Base-by-base conservation (phyloP, 2,113 vertebrate species). In the Catharus fuscescens region DNA sequence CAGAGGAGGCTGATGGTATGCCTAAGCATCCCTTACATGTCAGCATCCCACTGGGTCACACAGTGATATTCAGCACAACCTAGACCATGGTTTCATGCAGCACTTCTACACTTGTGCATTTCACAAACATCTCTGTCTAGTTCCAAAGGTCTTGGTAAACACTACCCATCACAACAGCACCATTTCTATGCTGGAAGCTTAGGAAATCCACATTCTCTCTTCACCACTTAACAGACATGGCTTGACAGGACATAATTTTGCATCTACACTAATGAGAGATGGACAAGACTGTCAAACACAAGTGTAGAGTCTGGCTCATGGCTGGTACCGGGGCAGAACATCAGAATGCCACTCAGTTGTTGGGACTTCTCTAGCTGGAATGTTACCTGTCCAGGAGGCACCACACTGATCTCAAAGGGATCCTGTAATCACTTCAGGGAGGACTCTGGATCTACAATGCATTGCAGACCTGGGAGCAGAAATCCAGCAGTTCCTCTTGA, bases 361-460 rank as follows among this genome's bases (percentile, higher is more conserved):
- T 76, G 24, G 57, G 57, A 81, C 42, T 52, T 61, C 74, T 54
- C 8, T 31, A 72, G 31, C 19, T 73, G 23, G 34, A 60, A 81
- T 6, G 8, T 26, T 34, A 59, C 28, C 52, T 12, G 10, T 25
- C n/a, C 70, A 65, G 23, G 11, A 85, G 56, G 34, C n/a, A 86
- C 9, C 8, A 14, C 20, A 29, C 10, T 4, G 10, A 38, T 45
- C 50, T 65, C 18, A 48, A 25, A 40, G 31, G 18, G 66, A 90
- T 73, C 18, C 42, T 31, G 16, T 16, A 29, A 40, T 40, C 24
- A 24, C 14, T 12, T 32, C 7, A 14, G 14, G 42, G 3, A 81
- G 38, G 38, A 59, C 5, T 2, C 25, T 3, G 3, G 56, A 50
- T 53, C 42, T 53, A 38, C 0, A 2, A 50, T 0, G 1, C 1